Base-by-base conservation (phyloP, 2,113 vertebrate species). In the Pluvianellus socialis region DNA sequence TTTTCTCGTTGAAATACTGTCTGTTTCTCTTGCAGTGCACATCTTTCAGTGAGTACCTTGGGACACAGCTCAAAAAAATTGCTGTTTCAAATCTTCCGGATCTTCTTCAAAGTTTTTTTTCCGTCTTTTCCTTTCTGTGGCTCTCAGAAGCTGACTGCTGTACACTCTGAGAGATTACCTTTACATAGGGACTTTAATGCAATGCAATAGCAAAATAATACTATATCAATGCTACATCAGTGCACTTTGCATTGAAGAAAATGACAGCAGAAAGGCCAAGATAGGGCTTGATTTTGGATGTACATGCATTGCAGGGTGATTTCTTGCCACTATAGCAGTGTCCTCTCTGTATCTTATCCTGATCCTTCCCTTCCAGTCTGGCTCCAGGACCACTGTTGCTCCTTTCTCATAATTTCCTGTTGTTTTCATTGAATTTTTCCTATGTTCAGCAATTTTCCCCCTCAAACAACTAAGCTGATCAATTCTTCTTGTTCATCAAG, bases 1-100 rank as follows among this genome's bases (percentile, higher is more conserved):
- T 90, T 92, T 94, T 95, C 59, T 94, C 32, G 38, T 79, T 92
- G 70, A 94, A 94, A 90, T 90, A 44, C 62, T 62, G n/a, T 45
- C 88, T 58, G 28, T 85, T 94, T 92, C 66, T 79, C 53, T 81
- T 91, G 77, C 58, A 89, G 58, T 62, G 28, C 53, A 50, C 52
- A 66, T 92, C 80, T 87, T 92, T 94, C 50, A 56, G 66, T 53
- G 26, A 4, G 10, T 71, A 65, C 32, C 42, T 62, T 94, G 83
- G 91, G 86, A 82, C 22, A 61, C 14, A 66, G 38, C 42, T 86
- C 33, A 70, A 92, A 92, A 81, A 70, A 65, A 27, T 32, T 61
- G 72, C 26, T 92, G n/a, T 86, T 92, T 84, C 53, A 75, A 17
- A 44, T 75, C 68, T 92, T 89, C 40, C 32, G 92, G 70, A 44